Evolutionary conservation across 2,113 vertebrate species (phyloP), one percentile per base, ranked within the genome.

Genomic region (Calyptomena viridis): DNA sequence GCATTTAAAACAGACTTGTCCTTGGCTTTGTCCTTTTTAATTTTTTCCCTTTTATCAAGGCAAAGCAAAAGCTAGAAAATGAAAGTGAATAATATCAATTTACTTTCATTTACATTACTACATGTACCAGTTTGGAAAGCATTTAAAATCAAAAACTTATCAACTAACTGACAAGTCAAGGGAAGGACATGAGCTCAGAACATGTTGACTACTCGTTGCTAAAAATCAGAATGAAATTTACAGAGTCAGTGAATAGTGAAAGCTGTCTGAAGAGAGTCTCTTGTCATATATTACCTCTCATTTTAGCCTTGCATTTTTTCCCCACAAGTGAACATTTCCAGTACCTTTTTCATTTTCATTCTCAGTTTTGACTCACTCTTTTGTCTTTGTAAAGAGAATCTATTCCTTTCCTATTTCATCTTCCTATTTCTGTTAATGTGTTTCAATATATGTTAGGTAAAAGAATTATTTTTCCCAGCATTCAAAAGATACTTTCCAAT

Each of bases 91-190:
- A 39, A 46, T 47, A 79, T 59, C 39, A 84, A 62, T 84, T 91
- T 88, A 58, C 25, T 60, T 86, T 78, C 27, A 84, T 93, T 88
- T 93, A 71, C 55, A 47, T 68, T 66, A 24, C 15, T 84, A 31
- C 49, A 56, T 44, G 17, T 49, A 56, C 40, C 18, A 63, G 22
- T 71, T 89, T 84, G 25, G 33, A 87, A 94, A 82, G 28, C 40
- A 77, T 55, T 85, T 90, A 78, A 83, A 96, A 85, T 50, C 27
- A 91, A 93, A 39, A 71, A 73, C 88, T 67, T 94, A 58, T 62
- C 39, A 47, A 84, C 56, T 82, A 93, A 58, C 47, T 85, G 75
- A 94, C 62, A 93, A 90, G 35, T 83, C 76, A 87, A 93, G 37
- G 55, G 30, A 94, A 91, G 44, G 63, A 77, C 31, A 63, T 78